Evolutionary conservation across 2,888 invertebrate species (phyloP), one percentile per base, ranked within the genome.

Genomic region (Xanthia icteritia): DNA sequence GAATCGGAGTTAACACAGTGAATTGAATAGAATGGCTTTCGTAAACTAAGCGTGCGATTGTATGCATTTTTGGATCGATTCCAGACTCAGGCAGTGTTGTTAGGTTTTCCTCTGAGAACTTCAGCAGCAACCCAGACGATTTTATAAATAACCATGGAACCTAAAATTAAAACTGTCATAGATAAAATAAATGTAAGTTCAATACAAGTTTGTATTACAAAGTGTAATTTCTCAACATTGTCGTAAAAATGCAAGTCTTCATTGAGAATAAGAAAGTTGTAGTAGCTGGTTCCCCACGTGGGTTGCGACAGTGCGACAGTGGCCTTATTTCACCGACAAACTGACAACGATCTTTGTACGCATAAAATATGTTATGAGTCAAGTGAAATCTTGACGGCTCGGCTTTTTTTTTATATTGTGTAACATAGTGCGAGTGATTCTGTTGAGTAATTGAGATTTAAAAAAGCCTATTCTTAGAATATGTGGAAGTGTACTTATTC

Each of bases 261-360:
- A 82, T 73, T 84, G 68, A 67, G 75, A 78, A 73, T 84, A 81
- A 88, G 86, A 89, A 87, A 87, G 87, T 87, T 65, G 67, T 77
- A 23, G 68, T 20, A 74, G 73, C 82, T 73, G 56, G 84, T 81
- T 70, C 63, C 5, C 54, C 78, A 79, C 89, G 76, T 83, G 80
- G 74, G 58, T 84, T 87, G 65, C 89, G 58, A 77, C 81, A 88
- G 74, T 79, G 67, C 68, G 70, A 77, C 77, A 84, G 79, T 82
- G 82, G 65, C 88, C 88, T 82, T 89, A 87, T 87, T 82, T 75
- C 75, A 61, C 60, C n/a, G n/a, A 42, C 51, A 76, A 67, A 61
- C 56, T 54, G 56, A 66, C 65, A 56, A 54, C 66, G 69, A 79
- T 71, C 79, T 83, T 48, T 61, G 36, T 54, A 71, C 20, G 64